A percentile compares a stretch with the other conserved stretches of the same genome.
Conservation (phyloP, 2,888 invertebrate genomes). For the Gandaritis pyraliata region DNA sequence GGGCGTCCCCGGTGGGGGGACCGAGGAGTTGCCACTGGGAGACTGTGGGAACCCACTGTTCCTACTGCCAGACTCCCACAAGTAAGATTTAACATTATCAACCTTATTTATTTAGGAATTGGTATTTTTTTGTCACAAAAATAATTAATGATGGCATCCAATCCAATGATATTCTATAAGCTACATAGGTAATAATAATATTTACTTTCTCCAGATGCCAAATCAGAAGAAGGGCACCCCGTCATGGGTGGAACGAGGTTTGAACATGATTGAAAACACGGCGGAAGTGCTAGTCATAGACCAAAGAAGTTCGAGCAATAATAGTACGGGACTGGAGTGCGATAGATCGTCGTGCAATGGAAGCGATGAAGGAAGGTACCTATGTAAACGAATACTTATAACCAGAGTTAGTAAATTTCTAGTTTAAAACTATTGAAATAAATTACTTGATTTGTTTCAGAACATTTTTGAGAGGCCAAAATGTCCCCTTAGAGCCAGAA, state of each 20-base stretch:
- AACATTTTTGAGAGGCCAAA: constrained; percentile 93
- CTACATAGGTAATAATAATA: not conserved
- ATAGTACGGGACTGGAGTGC: constrained; percentile 73
- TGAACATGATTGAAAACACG: constrained; percentile 79
- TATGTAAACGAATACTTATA: constrained; percentile 12
- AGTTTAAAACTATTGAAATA: not conserved
- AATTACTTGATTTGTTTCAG: constrained; percentile 53
- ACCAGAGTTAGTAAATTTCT: not conserved
- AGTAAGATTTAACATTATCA: constrained; percentile 48
- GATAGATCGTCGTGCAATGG: constrained; percentile 77
- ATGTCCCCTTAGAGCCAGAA: constrained; percentile 91
- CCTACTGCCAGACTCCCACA: constrained; percentile 79
- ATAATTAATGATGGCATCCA: no score
- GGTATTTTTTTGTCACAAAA: no score
- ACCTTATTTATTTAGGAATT: not conserved
- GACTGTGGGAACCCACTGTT: constrained; percentile 87
- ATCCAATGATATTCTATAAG: no score
- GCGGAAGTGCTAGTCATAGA: constrained; percentile 85
- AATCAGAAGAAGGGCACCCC: constrained; percentile 81
- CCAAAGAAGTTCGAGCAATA: constrained; percentile 78
- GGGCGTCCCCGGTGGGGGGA: constrained; percentile 91
- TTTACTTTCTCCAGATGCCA: constrained; percentile 65
- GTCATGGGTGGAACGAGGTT: constrained; percentile 84
- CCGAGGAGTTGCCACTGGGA: constrained; percentile 87
- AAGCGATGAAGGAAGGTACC: constrained; percentile 80